These are phyloP conservation scores for Brachyptera putata DNA, from an alignment of 2,888 invertebrate genomes.

Conservation along the genomic window DNA sequence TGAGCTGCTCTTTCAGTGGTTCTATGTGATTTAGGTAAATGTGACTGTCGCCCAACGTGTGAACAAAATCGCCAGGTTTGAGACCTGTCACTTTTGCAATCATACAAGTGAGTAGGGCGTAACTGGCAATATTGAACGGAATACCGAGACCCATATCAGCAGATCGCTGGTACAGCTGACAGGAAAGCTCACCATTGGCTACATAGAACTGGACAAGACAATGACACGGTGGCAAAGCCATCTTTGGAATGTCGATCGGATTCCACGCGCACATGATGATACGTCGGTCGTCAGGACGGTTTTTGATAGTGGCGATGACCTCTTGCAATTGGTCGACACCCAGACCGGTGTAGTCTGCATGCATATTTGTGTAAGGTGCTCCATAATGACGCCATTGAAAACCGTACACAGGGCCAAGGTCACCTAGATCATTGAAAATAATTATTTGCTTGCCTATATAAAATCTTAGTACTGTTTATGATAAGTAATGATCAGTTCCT, in stretches of 20 bases:
- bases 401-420: constrained; percentile 94
- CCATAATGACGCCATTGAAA: constrained; percentile 99
- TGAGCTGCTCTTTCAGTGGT: constrained; percentile 73
- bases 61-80: constrained; percentile 90
- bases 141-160: constrained; percentile 99
- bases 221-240: constrained; percentile 98
- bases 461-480: too few species aligned
- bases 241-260: constrained; percentile 75
- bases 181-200: constrained; percentile 74
- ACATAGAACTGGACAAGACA: constrained; percentile 94
- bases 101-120: constrained; percentile 90
- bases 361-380: constrained; percentile 77
- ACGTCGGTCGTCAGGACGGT: constrained; percentile 78
- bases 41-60: constrained; percentile 93
- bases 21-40: constrained; percentile 88
- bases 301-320: constrained; percentile 74
- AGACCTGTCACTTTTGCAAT: constrained; percentile 91
- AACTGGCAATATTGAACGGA: constrained; percentile 97
- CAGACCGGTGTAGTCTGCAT: constrained; percentile 72
- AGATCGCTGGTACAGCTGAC: constrained; percentile 91
- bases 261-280: constrained; percentile 97
- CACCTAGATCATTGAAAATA: constrained; percentile 54
- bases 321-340: constrained; percentile 88
- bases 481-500: too few species aligned
- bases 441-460: too few species aligned